Evolutionary conservation across 1,140 invertebrate genomes (phyloP), one percentile per base, ranked within the genome.

Genomic region (Calosoma granatense): DNA sequence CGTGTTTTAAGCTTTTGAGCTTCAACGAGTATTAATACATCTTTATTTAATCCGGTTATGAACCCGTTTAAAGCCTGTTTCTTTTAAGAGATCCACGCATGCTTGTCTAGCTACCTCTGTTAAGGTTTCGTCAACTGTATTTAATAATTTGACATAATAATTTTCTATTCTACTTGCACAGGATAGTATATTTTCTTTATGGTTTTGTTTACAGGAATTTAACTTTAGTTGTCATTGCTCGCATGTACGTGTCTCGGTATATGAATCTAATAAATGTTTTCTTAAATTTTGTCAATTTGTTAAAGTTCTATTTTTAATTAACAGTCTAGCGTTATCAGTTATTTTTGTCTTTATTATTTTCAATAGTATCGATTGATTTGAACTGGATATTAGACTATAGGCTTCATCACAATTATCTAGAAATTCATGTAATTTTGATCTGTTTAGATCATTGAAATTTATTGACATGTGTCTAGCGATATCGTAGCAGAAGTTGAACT

Each of bases 191-290:
- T 59, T 19, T 62, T 65, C 64, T 19, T 58, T 64, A 19, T 30
- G 19, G 54, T 47, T 36, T 64, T 64, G 62, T 53, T 22, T 61
- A 56, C 63, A 63, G 14, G 63, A 65, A 30, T 65, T 65, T 59
- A 65, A 55, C 58, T 65, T 60, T 39, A 65, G 53, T 56, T 65
- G 62, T 62, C 62, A 65, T 54, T 65, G 64, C 19, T 59, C 55
- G 53, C 58, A 60, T n/a, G 62, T 65, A 30, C 62, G 52, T 58
- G 59, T 62, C 53, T 63, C 63, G 2, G 62, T 60, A 54, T 65
- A 64, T 22, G 22, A 56, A 59, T 55, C 61, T 57, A 65, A 56
- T 21, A 65, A 52, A 59, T 63, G 59, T 15, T 52, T 43, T 57
- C 60, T 62, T 57, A 64, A 54, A 39, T 54, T 23, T 36, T 56